These are phyloP conservation scores for Polypterus bichir DNA, from an alignment of 2,113 vertebrate species.

Conservation along the genomic window DNA sequence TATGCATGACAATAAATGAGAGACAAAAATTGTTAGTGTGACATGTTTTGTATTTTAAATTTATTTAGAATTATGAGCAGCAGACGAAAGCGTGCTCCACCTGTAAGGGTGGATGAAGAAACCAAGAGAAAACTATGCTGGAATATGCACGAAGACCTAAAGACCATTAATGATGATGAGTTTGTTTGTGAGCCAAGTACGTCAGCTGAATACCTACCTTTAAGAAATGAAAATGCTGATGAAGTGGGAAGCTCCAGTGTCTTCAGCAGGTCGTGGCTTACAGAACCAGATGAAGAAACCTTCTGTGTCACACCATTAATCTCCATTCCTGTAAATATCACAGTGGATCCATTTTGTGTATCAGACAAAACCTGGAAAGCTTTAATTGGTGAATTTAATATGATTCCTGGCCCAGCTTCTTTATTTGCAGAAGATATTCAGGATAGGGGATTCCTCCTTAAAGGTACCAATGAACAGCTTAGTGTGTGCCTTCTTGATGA, in stretches of 20 bases:
- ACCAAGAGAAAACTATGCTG: conserved; percentile 69
- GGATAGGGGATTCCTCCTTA: conserved; percentile 52
- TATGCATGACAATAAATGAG: no score
- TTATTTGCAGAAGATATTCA: conserved; percentile 32
- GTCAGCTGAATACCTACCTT: conserved; percentile 23
- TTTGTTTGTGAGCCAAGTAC: conserved; percentile 32
- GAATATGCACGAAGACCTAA: conserved; percentile 84
- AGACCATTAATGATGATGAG: conserved; percentile 31
- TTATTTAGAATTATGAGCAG: conserved; percentile 57
- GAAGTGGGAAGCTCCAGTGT: conserved; percentile 24
- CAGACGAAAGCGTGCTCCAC: conserved; percentile 72
- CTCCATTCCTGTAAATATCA: conserved; percentile 44
- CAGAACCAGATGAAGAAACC: conserved; percentile 29
- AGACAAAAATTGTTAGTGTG: no score
- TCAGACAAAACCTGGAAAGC: conserved; percentile 58
- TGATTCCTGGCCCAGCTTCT: conserved; percentile 39
- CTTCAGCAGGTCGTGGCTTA: background rate
- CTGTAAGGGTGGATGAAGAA: conserved; percentile 70
- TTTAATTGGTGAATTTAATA: conserved; percentile 66
- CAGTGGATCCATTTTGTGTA: conserved; percentile 36
- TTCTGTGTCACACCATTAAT: conserved; percentile 31
- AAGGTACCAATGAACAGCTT: conserved; percentile 48
- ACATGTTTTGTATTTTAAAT: background rate
- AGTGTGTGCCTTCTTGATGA: conserved; percentile 49
- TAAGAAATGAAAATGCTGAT: conserved; percentile 24